phyloP scores from a whole-genome alignment of 2,888 invertebrate genomes.

The Cantharis lateralis region DNA sequence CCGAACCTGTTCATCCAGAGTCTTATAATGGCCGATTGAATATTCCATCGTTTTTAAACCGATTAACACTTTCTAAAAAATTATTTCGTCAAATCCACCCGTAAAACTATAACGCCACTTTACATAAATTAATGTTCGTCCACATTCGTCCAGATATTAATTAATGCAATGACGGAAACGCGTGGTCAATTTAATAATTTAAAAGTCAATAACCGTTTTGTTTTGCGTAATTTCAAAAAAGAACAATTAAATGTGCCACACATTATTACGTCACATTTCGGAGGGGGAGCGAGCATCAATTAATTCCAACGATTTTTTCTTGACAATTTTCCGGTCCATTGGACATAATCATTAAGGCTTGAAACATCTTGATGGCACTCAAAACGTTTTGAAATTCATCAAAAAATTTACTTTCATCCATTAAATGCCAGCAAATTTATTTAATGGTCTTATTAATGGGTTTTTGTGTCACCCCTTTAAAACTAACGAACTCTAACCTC shows the following conservation, averaged over 20 bases:
- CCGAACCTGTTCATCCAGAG: background rate
- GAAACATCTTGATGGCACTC: background rate
- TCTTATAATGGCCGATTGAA: background rate
- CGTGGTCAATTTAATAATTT: background rate
- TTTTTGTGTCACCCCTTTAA: slow-evolving; percentile 20
- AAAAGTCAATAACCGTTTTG: background rate
- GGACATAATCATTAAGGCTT: background rate
- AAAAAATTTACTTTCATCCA: background rate
- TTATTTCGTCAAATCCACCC: background rate
- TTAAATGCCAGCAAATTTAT: background rate
- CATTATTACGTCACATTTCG: background rate
- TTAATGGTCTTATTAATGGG: slow-evolving; percentile 22
- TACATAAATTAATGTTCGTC: background rate
- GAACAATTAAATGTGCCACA: background rate
- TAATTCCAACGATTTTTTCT: background rate
- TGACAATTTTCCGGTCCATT: background rate
- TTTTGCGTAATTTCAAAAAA: background rate
- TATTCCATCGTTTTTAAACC: background rate
- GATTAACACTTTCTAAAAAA: background rate
- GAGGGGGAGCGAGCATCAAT: too few species aligned
- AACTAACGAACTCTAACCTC: slow-evolving; percentile 44
- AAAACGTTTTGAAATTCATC: background rate
- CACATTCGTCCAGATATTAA: background rate
- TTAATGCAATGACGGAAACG: background rate
- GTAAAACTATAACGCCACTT: background rate